A percentile compares a stretch with the other conserved stretches of the same genome.
These are phyloP conservation scores for Ricordea florida DNA, from an alignment of 92 coral and sea anemone genomes.

Conservation along the genomic window DNA sequence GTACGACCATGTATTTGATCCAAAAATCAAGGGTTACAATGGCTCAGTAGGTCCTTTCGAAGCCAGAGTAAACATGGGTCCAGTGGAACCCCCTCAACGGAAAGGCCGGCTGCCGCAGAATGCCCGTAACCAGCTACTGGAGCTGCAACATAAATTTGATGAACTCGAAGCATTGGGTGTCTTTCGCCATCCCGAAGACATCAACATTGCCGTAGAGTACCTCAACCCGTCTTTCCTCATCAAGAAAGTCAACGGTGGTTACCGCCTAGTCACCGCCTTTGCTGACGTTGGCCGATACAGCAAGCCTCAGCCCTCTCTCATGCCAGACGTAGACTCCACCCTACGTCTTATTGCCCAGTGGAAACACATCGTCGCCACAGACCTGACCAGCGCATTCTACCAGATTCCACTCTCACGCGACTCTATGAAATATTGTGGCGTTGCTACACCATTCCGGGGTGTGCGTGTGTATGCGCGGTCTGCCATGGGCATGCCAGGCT, in stretches of 20 bases:
- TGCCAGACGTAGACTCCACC: conserved; percentile 38
- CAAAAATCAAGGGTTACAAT: conserved; percentile 68
- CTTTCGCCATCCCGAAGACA: conserved; percentile 42
- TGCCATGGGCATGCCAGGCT: conserved; percentile 66
- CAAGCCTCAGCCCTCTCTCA: conserved; percentile 47
- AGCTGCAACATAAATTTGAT: conserved; percentile 39
- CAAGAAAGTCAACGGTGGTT: conserved; percentile 37
- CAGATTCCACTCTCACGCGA: conserved; percentile 50
- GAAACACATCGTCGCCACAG: conserved; percentile 52
- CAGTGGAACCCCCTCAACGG: conserved; percentile 76
- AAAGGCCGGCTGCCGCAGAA: conserved; percentile 70
- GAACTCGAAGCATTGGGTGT: conserved; percentile 45
- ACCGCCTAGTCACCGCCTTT: conserved; percentile 54
- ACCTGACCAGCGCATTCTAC: conserved; percentile 66
- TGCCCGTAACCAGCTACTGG: conserved; percentile 21
- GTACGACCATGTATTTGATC: conserved; percentile 35
- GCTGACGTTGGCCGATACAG: conserved; percentile 35
- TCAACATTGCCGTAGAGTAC: conserved; percentile 23
- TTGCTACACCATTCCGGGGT: conserved; percentile 46
- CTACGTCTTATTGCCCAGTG: conserved; percentile 58
- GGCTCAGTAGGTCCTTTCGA: conserved; percentile 68
- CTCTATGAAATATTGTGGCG: conserved; percentile 59
- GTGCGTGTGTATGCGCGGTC: conserved; percentile 35
- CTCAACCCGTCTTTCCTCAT: conserved; percentile 50
- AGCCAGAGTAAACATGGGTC: conserved; percentile 77